Evolutionary conservation across 2,888 invertebrate species (phyloP).

Genomic region (Drosophila anomelani): DNA sequence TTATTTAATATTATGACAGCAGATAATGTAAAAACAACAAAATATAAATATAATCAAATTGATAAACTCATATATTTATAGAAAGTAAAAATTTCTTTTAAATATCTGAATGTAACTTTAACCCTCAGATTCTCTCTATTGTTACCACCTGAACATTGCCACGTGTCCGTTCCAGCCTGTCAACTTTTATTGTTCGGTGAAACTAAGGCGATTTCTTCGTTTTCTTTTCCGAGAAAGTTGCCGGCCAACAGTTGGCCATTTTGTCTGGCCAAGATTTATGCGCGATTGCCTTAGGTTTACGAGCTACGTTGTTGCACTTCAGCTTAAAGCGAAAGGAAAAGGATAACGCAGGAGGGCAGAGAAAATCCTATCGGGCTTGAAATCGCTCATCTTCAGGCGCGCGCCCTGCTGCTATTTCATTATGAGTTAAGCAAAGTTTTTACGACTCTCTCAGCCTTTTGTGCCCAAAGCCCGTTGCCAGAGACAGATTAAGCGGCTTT

Average conservation of each 20-base stretch:
- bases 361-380: constrained; percentile 23
- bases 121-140: not conserved
- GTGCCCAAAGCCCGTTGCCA: constrained; percentile 18
- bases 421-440: constrained; percentile 43
- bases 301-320: constrained; percentile 46
- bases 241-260: constrained; percentile 72
- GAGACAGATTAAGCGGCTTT: constrained; percentile 37
- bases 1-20: not conserved
- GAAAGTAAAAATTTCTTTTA: no score
- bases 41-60: no score
- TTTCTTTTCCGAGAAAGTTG: constrained; percentile 10
- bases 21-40: not conserved
- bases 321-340: constrained; percentile 5
- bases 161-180: constrained; percentile 41
- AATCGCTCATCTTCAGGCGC: constrained; percentile 34
- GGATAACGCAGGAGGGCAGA: not conserved
- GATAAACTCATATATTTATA: not conserved
- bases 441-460: constrained; percentile 25
- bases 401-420: constrained; percentile 44
- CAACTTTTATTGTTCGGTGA: constrained; percentile 63
- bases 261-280: constrained; percentile 75
- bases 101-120: constrained; percentile 12
- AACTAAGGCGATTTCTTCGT: constrained; percentile 35
- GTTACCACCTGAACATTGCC: constrained; percentile 10
- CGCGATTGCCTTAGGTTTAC: constrained; percentile 70